phyloP scores from a whole-genome alignment of 2,797 vertebrate species.

The Crenichthys baileyi region DNA sequence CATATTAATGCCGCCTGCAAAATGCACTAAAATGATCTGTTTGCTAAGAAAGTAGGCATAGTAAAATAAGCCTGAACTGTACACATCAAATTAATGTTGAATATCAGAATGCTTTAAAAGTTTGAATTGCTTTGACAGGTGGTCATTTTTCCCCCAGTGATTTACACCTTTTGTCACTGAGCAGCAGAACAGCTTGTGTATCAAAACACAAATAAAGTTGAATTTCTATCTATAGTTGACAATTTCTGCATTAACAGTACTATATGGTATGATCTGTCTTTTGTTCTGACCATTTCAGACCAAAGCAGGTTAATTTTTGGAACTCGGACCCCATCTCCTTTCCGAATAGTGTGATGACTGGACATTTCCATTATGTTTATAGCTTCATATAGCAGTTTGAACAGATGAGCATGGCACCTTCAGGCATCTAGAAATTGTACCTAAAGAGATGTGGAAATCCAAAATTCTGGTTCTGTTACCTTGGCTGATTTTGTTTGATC shows the following conservation, averaged over 20 bases:
- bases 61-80: not conserved
- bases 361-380: not conserved
- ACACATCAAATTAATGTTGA: not conserved
- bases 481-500: not conserved
- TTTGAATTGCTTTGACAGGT: not conserved
- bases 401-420: not conserved
- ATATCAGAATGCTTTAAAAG: not conserved
- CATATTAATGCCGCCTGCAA: conserved; percentile 13
- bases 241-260: not conserved
- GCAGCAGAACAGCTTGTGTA: conserved; percentile 12
- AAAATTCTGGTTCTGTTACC: not conserved
- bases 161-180: conserved; percentile 15
- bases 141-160: conserved; percentile 1
- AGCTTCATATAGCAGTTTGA: not conserved
- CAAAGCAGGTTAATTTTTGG: not conserved
- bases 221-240: not conserved
- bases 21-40: conserved; percentile 12
- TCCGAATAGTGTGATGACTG: not conserved
- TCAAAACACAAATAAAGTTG: conserved; percentile 19
- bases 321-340: not conserved
- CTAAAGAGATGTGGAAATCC: not conserved
- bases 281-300: not conserved
- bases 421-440: not conserved
- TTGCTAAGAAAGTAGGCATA: not conserved
- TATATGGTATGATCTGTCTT: not conserved